A percentile compares a stretch with the other conserved stretches of the same genome.
Evolutionary conservation across 2,113 vertebrate species (phyloP).

Genomic region (Anhinga anhinga): DNA sequence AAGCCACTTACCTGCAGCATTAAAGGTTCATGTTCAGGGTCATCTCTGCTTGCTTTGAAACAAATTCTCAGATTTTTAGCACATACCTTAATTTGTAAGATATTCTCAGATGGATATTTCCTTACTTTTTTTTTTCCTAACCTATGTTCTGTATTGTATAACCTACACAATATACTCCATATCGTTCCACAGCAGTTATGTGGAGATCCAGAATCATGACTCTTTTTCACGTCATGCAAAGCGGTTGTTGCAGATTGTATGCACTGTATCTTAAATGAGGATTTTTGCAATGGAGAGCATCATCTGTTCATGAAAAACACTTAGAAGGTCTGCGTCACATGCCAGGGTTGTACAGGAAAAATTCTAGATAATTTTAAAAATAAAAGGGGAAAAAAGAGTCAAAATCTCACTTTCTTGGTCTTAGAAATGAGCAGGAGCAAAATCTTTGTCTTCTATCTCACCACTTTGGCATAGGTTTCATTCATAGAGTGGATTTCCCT

Average conservation of each 20-base stretch:
- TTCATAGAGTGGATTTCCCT: neutral
- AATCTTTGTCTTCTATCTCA: neutral
- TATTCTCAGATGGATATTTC: neutral
- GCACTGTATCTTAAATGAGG: neutral
- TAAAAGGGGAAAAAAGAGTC: neutral
- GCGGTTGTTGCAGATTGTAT: rapidly evolving
- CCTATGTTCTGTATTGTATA: neutral
- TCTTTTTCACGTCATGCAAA: neutral
- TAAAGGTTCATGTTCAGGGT: neutral
- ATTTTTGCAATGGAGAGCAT: neutral
- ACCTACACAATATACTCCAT: neutral
- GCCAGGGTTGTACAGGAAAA: neutral
- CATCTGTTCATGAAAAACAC: neutral
- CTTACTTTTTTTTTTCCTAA: neutral
- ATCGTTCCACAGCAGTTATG: rapidly evolving
- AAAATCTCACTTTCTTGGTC: neutral
- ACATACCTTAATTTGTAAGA: neutral
- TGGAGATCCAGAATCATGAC: neutral
- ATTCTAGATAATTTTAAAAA: neutral
- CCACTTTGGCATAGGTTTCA: neutral
- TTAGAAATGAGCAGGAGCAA: neutral
- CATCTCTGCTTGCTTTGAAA: neutral
- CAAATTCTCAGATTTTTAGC: neutral
- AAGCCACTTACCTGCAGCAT: neutral
- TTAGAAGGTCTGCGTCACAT: neutral